These are phyloP conservation scores for Cryptotis parvus DNA, from an alignment of 2,113 vertebrate genomes.

Conservation along the genomic window DNA sequence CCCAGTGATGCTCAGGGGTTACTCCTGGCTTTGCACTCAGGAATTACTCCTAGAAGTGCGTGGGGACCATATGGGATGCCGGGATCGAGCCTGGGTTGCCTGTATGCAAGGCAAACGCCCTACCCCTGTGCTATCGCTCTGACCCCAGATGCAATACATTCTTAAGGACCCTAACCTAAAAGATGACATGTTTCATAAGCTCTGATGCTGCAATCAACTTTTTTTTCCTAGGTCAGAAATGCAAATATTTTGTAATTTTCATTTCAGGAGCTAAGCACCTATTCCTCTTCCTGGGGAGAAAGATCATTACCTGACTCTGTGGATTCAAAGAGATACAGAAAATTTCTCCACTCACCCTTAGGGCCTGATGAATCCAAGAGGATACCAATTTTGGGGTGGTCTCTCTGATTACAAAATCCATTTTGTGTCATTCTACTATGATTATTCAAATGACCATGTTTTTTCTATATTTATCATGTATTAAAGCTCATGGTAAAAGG, in stretches of 20 bases:
- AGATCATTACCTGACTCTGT: background rate
- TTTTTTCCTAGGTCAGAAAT: background rate
- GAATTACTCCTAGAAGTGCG: too few species aligned
- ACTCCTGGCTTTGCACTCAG: too few species aligned
- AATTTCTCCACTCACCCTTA: slow-evolving; percentile 26
- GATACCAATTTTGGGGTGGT: background rate
- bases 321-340: slow-evolving; percentile 28
- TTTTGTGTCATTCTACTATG: background rate
- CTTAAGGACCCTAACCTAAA: slow-evolving; percentile 7
- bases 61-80: too few species aligned
- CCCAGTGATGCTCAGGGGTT: too few species aligned
- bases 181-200: background rate
- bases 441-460: background rate
- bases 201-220: background rate
- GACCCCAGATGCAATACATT: too few species aligned
- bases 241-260: too few species aligned
- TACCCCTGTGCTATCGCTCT: too few species aligned
- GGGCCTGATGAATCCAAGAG: background rate
- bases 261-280: too few species aligned
- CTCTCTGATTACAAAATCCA: background rate
- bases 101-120: too few species aligned
- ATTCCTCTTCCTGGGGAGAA: background rate
- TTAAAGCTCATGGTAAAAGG: too few species aligned
- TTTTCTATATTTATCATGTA: background rate
- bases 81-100: too few species aligned